phyloP scores from a whole-genome alignment of 1,140 invertebrate genomes.

The Bombus waltoni region DNA sequence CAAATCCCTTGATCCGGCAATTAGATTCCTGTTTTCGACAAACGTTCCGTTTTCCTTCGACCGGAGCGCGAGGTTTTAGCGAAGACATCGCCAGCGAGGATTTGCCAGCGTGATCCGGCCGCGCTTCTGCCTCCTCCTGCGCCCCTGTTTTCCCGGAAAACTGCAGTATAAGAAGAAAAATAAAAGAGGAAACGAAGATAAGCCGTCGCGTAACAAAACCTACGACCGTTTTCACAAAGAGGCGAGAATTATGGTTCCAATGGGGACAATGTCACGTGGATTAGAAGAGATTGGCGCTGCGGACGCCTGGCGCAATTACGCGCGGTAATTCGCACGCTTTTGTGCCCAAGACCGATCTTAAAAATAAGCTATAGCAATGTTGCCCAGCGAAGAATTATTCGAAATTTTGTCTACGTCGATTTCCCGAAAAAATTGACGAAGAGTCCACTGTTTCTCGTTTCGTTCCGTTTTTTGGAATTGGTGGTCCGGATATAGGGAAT shows the following conservation, averaged over 20 bases:
- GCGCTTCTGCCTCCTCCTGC: background rate
- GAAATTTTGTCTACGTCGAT: background rate
- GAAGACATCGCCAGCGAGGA: slow-evolving; percentile 13
- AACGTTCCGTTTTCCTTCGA: slow-evolving; percentile 10
- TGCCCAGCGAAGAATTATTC: background rate
- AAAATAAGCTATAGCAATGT: background rate
- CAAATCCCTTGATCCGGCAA: slow-evolving; percentile 46
- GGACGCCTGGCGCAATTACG: slow-evolving; percentile 38
- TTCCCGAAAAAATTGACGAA: background rate
- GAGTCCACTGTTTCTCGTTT: background rate
- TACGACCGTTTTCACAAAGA: slow-evolving; percentile 54
- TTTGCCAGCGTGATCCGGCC: background rate
- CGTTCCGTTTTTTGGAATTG: background rate
- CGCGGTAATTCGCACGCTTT: slow-evolving; percentile 16
- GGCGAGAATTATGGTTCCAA: slow-evolving; percentile 71
- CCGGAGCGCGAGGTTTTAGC: slow-evolving; percentile 39
- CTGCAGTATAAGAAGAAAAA: slow-evolving; percentile 25
- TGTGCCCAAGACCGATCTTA: background rate
- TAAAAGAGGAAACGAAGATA: slow-evolving; percentile 66
- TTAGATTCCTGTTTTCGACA: slow-evolving; percentile 48
- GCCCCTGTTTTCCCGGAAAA: background rate
- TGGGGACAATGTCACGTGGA: slow-evolving; percentile 41
- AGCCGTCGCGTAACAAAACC: slow-evolving; percentile 61
- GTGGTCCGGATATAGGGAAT: background rate
- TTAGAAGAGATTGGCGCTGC: slow-evolving; percentile 53